phyloP scores from a whole-genome alignment of 2,113 vertebrate species.

The Manacus vitellinus region DNA sequence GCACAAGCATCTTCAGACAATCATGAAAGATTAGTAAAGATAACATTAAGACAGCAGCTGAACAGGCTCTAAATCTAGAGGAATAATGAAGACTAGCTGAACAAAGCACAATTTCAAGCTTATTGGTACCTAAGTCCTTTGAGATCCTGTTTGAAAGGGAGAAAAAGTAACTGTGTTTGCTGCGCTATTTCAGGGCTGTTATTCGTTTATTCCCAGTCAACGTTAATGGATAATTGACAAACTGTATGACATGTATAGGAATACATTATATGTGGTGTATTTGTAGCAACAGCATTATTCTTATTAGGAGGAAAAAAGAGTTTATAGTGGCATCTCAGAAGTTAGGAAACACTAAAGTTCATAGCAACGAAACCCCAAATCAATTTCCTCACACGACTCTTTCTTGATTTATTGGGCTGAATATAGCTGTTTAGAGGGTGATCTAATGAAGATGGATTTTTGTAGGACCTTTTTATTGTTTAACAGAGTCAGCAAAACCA shows the following conservation, averaged over 20 bases:
- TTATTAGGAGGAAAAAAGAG: not conserved
- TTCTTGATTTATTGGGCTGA: not conserved
- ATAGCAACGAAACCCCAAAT: not conserved
- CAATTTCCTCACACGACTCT: not conserved
- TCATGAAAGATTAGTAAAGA: not conserved
- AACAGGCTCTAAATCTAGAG: not conserved
- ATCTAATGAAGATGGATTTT: not conserved
- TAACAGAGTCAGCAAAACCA: not conserved
- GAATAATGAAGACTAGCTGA: not conserved
- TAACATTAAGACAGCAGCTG: not conserved
- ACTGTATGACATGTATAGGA: not conserved
- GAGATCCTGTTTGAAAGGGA: not conserved
- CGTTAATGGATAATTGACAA: not conserved
- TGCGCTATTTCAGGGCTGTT: not conserved
- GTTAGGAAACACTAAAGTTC: not conserved
- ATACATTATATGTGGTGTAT: not conserved
- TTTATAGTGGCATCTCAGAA: not conserved
- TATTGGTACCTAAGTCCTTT: not conserved
- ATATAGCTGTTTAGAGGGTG: not conserved
- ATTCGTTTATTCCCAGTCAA: not conserved
- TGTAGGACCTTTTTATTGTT: not conserved
- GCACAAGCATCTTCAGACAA: not conserved
- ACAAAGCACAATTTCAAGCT: not conserved
- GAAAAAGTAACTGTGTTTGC: not conserved
- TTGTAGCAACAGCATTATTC: not conserved